These are phyloP conservation scores for Xyrichtys novacula DNA, from an alignment of 2,797 vertebrate species.

Conservation along the genomic window DNA sequence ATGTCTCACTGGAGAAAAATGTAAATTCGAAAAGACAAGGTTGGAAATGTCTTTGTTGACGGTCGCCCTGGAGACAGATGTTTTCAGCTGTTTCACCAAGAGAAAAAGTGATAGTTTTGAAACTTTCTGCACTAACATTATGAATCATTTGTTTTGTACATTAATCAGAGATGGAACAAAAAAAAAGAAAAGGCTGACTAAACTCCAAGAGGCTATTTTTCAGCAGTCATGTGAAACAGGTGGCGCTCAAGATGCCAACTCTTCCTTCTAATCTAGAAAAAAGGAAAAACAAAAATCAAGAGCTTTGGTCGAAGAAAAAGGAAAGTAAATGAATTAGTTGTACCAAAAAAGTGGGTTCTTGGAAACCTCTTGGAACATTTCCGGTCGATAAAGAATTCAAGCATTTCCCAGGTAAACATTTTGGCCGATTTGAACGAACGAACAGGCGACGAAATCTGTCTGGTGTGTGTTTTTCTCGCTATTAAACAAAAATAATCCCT, in stretches of 20 bases:
- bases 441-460: constrained; percentile 38
- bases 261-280: constrained; percentile 4
- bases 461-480: constrained; percentile 24
- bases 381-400: constrained; percentile 78
- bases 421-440: constrained; percentile 54
- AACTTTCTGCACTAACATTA: constrained; percentile 11
- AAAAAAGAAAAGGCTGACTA: not conserved
- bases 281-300: constrained; percentile 7
- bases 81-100: constrained; percentile 50
- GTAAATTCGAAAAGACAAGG: constrained; percentile 56
- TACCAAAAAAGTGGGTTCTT: constrained; percentile 31
- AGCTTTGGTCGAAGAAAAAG: constrained; percentile 39
- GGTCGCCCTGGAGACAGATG: constrained; percentile 50
- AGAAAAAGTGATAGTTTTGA: constrained; percentile 26
- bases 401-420: constrained; percentile 85
- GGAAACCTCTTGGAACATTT: constrained; percentile 60
- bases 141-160: constrained; percentile 21
- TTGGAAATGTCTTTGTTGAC: constrained; percentile 50
- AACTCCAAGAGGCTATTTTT: constrained; percentile 5
- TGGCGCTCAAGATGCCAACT: not conserved
- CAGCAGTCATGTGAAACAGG: constrained; percentile 20
- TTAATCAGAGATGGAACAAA: constrained; percentile 7
- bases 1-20: constrained; percentile 58
- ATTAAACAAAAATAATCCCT: constrained; percentile 27
- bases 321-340: constrained; percentile 37